Evolutionary conservation across 2,113 vertebrate genomes (phyloP), one percentile per base, ranked within the genome.

Genomic region (Trematomus loennbergii): DNA sequence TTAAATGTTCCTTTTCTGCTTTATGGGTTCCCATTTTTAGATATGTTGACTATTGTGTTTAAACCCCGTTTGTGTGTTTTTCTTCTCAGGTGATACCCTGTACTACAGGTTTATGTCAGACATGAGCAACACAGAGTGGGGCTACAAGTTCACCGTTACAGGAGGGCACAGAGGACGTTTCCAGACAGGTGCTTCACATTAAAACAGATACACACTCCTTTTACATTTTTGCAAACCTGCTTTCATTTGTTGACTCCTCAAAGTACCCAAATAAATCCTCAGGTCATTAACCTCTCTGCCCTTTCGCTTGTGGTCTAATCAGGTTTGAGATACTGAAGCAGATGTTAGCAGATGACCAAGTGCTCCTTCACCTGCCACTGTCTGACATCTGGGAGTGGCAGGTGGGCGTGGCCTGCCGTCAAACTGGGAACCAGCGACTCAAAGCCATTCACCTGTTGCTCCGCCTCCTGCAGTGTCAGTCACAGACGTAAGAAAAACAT

Each of bases 51-150:
- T 46, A 0, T 22, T 9, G 33, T 54, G 8, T 54, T 68, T 1
- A 10, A 52, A 20, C 71, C 5, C 12, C 54, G 20, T 20, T 25
- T 20, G 7, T 79, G 60, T 80, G 20, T 75, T 6, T 88, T 46
- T 82, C 77, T 77, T 40, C 68, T 0, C 79, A 99, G 97, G 98
- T 77, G 98, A 99, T 59, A 99, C 97, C 0, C 94, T 99, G 11
- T 96, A 97, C 90, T 99, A 97, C 90, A 93, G 95, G 33, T 99
- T 99, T 43, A 97, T 97, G 85, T 98, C 97, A 0, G 98, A 99
- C 94, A 98, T 99, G 97, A 99, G 97, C 91, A 99, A 98, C 94
- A 99, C 97, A 0, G 98, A 99, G 88, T 99, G 98, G 98, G 98
- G 98, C 63, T 99, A 99, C 77, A 99, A 96, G 90, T 99, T 99